Evolutionary conservation across 2,888 invertebrate species (phyloP).

Genomic region (Agrenia bidenticulata): DNA sequence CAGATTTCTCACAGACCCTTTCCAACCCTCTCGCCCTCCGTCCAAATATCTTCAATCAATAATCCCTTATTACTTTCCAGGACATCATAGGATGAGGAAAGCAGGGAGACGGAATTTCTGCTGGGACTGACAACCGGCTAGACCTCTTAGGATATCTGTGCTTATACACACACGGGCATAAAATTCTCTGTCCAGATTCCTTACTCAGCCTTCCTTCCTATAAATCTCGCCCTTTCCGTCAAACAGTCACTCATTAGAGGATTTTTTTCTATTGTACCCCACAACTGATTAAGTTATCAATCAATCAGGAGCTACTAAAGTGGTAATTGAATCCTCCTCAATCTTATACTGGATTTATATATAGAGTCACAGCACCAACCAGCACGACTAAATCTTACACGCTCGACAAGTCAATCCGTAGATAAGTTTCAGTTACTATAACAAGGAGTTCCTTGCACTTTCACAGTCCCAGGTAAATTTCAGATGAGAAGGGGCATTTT

Average conservation of each 20-base stretch:
- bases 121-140: neutral
- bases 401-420: too few relatives aligned
- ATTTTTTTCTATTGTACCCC: neutral
- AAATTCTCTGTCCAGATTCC: neutral
- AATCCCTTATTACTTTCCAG: neutral
- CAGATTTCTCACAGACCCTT: neutral
- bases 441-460: too few relatives aligned
- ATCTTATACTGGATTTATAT: neutral
- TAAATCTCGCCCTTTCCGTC: neutral
- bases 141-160: neutral
- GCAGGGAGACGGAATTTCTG: neutral
- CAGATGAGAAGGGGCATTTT: neutral
- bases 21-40: neutral
- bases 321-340: slow-evolving; percentile 5
- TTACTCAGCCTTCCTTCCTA: neutral
- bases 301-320: neutral
- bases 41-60: slow-evolving; percentile 10
- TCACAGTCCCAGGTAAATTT: too few relatives aligned
- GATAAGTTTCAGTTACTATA: too few relatives aligned
- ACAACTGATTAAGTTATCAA: slow-evolving; percentile 17
- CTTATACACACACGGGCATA: neutral
- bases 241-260: neutral
- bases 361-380: too few relatives aligned
- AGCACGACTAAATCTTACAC: too few relatives aligned
- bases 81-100: neutral